phyloP scores from a whole-genome alignment of 2,113 vertebrate species.

The Osmerus eperlanus region DNA sequence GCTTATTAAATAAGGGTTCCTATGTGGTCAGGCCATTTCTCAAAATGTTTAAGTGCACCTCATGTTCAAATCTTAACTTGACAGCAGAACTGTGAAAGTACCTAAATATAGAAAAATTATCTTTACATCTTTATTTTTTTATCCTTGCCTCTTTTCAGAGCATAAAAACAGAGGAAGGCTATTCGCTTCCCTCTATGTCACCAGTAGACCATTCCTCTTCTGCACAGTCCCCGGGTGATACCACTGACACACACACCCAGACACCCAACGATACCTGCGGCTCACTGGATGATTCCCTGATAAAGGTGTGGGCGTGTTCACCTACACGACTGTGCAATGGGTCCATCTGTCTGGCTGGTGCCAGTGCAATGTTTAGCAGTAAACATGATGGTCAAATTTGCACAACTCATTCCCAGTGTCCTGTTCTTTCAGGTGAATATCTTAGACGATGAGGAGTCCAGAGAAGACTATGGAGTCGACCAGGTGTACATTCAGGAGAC shows the following conservation, averaged over 20 bases:
- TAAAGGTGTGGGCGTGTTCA: constrained; percentile 51
- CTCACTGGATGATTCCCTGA: constrained; percentile 40
- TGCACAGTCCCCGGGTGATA: constrained; percentile 28
- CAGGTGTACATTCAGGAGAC: constrained; percentile 76
- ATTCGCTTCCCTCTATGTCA: constrained; percentile 42
- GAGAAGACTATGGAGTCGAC: constrained; percentile 66
- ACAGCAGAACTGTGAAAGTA: too few species aligned
- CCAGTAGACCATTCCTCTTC: constrained; percentile 40
- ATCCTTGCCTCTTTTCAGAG: constrained; percentile 36
- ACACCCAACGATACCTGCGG: constrained; percentile 31
- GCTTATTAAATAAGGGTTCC: too few species aligned
- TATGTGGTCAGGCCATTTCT: too few species aligned
- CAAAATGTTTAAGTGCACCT: too few species aligned
- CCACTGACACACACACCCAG: constrained; percentile 28
- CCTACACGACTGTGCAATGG: background rate
- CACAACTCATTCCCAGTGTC: background rate
- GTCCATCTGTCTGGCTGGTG: background rate
- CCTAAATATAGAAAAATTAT: too few species aligned
- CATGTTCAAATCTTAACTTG: too few species aligned
- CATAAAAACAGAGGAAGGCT: constrained; percentile 52
- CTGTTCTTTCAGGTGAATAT: constrained; percentile 53
- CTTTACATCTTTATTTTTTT: background rate
- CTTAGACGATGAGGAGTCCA: constrained; percentile 65
- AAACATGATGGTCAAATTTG: too few species aligned
- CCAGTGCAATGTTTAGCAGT: background rate